Base-by-base conservation (phyloP, 2,113 vertebrate genomes). In the Rhizomys pruinosus region DNA sequence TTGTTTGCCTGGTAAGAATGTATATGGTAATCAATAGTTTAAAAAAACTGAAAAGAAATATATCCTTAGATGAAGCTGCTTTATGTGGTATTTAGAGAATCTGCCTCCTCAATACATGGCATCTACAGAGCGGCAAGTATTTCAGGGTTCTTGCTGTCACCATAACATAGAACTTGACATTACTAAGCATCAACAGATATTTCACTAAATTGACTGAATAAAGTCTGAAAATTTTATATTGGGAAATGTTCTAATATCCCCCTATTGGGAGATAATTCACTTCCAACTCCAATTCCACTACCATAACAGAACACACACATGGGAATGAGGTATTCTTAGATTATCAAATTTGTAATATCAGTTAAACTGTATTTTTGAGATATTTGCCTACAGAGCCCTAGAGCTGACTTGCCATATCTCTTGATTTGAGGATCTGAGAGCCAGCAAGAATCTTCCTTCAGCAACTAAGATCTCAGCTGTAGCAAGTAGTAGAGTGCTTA, bases 171-270 rank as follows among this genome's bases (percentile, higher is more conserved):
- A 77, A 79, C 37, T 23, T 27, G 34, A 37, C 34, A 47, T 47
- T 55, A 47, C n/a, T 87, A 84, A 64, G 12, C 39, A 61, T 73
- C 17, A 68, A 71, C 34, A 84, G 27, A 74, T 93, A 57, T 81
- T 95, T 89, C 73, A 72, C 73, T 77, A 84, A 72, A 17, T 71
- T 66, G 27, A 25, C 27, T 71, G 5, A 15, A 84, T 73, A 66
- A 87, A 69, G 66, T 71, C 27, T 68, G 84, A 32, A 80, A 78
- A 17, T 25, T 84, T 66, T 68, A 84, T 86, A 77, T 92, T 27
- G 52, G 69, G 59, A 7, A 89, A 76, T 89, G n/a, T 29, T 82
- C 72, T 64, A 5, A 25, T 68, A 34, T 23, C n/a, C 37, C 39
- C 34, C 39, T 89, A 3, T 25, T 91, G 37, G 37, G 47, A 71